A percentile compares a stretch with the other conserved stretches of the same genome.
Conservation (phyloP, 2,888 invertebrate genomes). For the Allygus modestus region DNA sequence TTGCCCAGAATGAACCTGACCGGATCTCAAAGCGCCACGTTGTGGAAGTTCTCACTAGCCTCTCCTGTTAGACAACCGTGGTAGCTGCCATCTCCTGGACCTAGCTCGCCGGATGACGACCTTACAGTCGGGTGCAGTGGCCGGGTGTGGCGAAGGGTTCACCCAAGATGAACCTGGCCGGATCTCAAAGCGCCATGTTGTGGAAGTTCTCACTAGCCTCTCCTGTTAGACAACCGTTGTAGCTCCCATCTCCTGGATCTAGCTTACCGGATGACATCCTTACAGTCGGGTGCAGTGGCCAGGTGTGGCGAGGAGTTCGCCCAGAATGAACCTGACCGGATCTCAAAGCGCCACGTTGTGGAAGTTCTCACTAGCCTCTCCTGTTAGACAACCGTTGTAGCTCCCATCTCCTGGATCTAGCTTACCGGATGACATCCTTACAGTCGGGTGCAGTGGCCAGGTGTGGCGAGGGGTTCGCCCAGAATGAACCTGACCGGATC, state of each 20-base stretch:
- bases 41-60: too few species aligned
- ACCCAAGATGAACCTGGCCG: conserved; percentile 7
- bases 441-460: background rate
- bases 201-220: background rate
- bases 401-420: background rate
- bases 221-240: conserved; percentile 34
- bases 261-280: background rate
- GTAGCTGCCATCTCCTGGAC: background rate
- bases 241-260: conserved; percentile 67
- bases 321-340: background rate
- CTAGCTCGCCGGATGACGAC: background rate
- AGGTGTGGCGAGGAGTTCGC: background rate
- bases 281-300: background rate
- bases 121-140: background rate
- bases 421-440: background rate
- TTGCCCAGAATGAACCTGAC: background rate
- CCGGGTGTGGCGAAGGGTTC: background rate
- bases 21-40: background rate
- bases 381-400: background rate
- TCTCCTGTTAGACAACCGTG: background rate
- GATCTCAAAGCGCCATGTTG: conserved; percentile 54
- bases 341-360: conserved; percentile 14
- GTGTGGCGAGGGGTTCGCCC: background rate
- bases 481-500: background rate
- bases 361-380: background rate